These are phyloP conservation scores for Tortricodes alternella DNA, from an alignment of 2,888 invertebrate genomes.

Conservation along the genomic window DNA sequence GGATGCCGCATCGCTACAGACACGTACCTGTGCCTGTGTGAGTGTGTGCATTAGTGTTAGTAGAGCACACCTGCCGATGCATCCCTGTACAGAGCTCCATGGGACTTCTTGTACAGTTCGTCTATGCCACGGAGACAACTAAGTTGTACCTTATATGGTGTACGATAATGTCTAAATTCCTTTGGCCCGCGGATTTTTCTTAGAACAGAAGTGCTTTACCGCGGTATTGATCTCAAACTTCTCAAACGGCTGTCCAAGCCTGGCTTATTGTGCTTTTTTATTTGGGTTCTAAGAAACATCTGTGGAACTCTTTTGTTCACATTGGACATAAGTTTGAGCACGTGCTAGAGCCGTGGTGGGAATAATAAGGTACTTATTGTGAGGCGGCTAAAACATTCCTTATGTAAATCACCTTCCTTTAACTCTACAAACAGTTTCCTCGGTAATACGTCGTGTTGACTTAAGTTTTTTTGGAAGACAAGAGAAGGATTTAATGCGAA, in stretches of 20 bases:
- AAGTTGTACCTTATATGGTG: background rate
- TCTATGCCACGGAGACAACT: background rate
- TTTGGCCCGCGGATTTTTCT: background rate
- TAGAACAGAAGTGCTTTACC: constrained; percentile 44
- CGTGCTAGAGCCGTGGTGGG: constrained; percentile 54
- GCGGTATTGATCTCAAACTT: constrained; percentile 54
- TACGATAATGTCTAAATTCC: background rate
- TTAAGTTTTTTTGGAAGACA: background rate
- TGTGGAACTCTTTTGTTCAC: constrained; percentile 59
- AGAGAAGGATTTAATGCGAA: too few relatives aligned
- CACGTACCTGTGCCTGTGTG: constrained; percentile 42
- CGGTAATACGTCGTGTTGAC: background rate
- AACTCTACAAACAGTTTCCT: background rate
- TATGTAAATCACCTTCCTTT: constrained; percentile 16
- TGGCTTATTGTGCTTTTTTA: constrained; percentile 51
- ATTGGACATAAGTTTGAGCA: constrained; percentile 50
- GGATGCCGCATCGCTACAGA: constrained; percentile 36
- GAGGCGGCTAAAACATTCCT: constrained; percentile 13
- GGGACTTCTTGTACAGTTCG: constrained; percentile 19
- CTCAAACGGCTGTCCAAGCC: constrained; percentile 45
- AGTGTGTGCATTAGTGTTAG: constrained; percentile 39
- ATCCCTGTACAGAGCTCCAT: constrained; percentile 27
- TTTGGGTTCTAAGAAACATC: constrained; percentile 57
- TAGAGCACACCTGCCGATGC: constrained; percentile 39
- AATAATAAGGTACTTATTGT: constrained; percentile 32